phyloP scores from a whole-genome alignment of 1,140 invertebrate genomes.

The Trichomalopsis sarcophagae region DNA sequence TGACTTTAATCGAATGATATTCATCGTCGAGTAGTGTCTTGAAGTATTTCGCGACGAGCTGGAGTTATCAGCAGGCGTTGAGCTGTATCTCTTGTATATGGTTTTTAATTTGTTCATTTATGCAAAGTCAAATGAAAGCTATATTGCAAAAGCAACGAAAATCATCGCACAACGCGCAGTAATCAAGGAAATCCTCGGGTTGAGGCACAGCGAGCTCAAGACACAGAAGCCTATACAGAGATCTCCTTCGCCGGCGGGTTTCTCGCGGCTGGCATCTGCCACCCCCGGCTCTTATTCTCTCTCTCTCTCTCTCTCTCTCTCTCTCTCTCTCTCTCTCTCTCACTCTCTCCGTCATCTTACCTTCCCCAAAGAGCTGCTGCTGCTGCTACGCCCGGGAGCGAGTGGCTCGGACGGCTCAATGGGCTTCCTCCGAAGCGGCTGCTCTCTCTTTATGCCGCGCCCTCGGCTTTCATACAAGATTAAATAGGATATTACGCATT shows the following conservation, averaged over 20 bases:
- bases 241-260: background rate
- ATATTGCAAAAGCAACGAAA: background rate
- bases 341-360: background rate
- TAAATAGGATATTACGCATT: constrained; percentile 70
- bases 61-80: too few relatives aligned
- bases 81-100: too few relatives aligned
- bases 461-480: constrained; percentile 67
- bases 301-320: constrained; percentile 14
- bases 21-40: too few relatives aligned
- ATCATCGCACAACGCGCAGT: background rate
- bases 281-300: constrained; percentile 45
- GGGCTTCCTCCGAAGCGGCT: constrained; percentile 53
- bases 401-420: constrained; percentile 64
- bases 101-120: too few relatives aligned
- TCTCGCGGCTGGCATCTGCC: constrained; percentile 61
- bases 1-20: background rate
- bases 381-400: constrained; percentile 52
- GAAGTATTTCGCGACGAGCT: too few relatives aligned
- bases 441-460: constrained; percentile 55
- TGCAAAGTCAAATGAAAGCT: background rate
- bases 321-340: constrained; percentile 19
- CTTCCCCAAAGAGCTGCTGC: constrained; percentile 33
- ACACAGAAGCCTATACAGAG: background rate
- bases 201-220: background rate
- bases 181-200: constrained; percentile 55